These are phyloP conservation scores for Temnothorax rugatulus DNA, from an alignment of 2,888 invertebrate species.

Conservation along the genomic window DNA sequence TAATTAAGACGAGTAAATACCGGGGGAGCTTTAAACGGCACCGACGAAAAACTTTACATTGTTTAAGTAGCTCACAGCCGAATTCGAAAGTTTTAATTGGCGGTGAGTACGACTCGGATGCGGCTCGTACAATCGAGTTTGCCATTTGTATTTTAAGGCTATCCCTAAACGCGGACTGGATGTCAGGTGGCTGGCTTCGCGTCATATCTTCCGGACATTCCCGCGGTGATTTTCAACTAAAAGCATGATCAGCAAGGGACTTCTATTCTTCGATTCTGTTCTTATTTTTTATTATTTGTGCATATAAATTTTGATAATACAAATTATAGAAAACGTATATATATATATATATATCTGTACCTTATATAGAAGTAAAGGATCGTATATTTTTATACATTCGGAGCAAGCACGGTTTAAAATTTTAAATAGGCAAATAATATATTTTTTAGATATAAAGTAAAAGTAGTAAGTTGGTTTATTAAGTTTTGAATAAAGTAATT, in stretches of 20 bases:
- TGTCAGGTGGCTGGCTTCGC: conserved; percentile 26
- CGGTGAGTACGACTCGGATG: conserved; percentile 52
- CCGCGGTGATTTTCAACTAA: background rate
- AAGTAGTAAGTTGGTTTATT: no score
- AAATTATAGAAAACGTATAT: no score
- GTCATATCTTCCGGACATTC: conserved; percentile 26
- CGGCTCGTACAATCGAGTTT: conserved; percentile 47
- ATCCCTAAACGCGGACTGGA: conserved; percentile 33
- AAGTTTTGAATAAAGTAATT: no score
- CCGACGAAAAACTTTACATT: conserved; percentile 56
- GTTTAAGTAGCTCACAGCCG: conserved; percentile 54
- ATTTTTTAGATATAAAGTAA: no score
- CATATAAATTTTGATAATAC: no score
- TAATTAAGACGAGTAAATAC: conserved; percentile 58
- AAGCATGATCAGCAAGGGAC: background rate
- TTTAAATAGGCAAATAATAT: no score
- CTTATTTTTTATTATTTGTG: background rate
- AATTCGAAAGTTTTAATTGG: conserved; percentile 56
- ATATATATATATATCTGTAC: no score
- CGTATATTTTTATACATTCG: no score
- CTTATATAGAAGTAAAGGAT: no score
- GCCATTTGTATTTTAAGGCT: conserved; percentile 51
- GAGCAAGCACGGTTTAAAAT: no score
- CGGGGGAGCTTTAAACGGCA: conserved; percentile 52
- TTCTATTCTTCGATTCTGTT: background rate